Percentiles rank a stretch among this genome's conserved stretches.
phyloP scores from a whole-genome alignment of 2,888 invertebrate genomes.

The Acronicta psi region DNA sequence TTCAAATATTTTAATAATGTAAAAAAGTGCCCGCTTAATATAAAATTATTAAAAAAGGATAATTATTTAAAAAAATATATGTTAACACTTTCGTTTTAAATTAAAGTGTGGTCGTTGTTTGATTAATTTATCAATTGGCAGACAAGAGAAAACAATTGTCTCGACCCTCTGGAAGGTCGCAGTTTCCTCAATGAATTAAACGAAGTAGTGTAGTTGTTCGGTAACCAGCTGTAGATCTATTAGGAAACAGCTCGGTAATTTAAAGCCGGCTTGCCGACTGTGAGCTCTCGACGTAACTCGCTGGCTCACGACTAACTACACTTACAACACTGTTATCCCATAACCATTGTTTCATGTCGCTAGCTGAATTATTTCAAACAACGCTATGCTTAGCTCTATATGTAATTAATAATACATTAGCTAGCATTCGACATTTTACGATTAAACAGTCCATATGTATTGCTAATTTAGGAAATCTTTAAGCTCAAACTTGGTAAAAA shows the following conservation, averaged over 20 bases:
- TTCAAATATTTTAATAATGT: no score
- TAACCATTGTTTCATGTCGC: not conserved
- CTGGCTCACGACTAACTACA: constrained; percentile 13
- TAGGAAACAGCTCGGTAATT: constrained; percentile 18
- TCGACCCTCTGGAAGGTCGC: no score
- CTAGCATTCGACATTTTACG: not conserved
- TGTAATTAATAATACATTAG: no score
- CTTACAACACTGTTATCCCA: constrained; percentile 21
- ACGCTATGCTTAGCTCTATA: not conserved
- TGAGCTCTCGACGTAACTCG: constrained; percentile 18
- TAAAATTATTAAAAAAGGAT: no score
- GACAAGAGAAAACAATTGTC: no score
- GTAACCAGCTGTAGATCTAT: constrained; percentile 4
- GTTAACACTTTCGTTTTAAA: no score
- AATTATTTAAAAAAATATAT: no score
- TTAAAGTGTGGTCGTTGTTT: not conserved
- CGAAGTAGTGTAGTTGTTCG: not conserved
- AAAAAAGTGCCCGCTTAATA: no score
- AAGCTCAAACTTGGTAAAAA: constrained; percentile 12
- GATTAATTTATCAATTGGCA: no score
- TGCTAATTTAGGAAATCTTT: not conserved
- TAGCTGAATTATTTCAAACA: constrained; percentile 8
- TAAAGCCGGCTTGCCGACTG: constrained; percentile 13
- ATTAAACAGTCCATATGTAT: not conserved
- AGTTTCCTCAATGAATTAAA: no score